phyloP scores from a whole-genome alignment of 2,888 invertebrate genomes.

The Lochmaea crataegi region DNA sequence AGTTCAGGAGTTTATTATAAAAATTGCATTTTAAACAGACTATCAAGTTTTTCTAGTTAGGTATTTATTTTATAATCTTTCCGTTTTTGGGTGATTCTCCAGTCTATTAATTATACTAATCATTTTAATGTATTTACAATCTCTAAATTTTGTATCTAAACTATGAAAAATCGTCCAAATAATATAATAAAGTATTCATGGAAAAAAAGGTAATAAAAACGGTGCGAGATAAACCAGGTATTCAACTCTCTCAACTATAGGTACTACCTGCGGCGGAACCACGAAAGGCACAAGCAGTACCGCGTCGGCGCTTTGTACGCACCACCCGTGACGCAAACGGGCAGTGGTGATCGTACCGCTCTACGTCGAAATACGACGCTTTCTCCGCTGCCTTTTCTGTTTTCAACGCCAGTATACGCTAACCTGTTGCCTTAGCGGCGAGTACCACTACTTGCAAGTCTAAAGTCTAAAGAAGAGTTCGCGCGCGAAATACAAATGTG shows the following conservation, averaged over 20 bases:
- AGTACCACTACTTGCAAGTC: constrained; percentile 9
- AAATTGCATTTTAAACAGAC: too few relatives aligned
- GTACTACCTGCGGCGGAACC: constrained; percentile 10
- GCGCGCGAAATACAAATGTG: constrained; percentile 16
- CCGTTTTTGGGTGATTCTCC: too few relatives aligned
- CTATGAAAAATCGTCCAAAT: too few relatives aligned
- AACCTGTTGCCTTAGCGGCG: constrained; percentile 30
- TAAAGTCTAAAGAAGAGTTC: constrained; percentile 10
- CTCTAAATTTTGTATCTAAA: not conserved
- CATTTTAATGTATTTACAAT: too few relatives aligned
- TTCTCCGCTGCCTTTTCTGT: constrained; percentile 17
- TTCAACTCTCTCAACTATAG: not conserved
- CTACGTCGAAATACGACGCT: constrained; percentile 16
- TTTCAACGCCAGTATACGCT: constrained; percentile 23
- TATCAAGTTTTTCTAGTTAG: too few relatives aligned
- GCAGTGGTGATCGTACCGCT: constrained; percentile 19
- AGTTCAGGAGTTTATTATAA: too few relatives aligned
- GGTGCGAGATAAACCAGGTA: constrained; percentile 6
- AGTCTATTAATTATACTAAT: too few relatives aligned
- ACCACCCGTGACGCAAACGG: constrained; percentile 20
- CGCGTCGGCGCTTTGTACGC: constrained; percentile 13
- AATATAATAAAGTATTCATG: not conserved
- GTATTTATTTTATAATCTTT: too few relatives aligned
- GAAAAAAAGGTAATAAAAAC: constrained; percentile 4
- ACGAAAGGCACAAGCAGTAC: constrained; percentile 14